These are phyloP conservation scores for Psilopsiagon aymara DNA, from an alignment of 2,113 vertebrate species.

Conservation along the genomic window DNA sequence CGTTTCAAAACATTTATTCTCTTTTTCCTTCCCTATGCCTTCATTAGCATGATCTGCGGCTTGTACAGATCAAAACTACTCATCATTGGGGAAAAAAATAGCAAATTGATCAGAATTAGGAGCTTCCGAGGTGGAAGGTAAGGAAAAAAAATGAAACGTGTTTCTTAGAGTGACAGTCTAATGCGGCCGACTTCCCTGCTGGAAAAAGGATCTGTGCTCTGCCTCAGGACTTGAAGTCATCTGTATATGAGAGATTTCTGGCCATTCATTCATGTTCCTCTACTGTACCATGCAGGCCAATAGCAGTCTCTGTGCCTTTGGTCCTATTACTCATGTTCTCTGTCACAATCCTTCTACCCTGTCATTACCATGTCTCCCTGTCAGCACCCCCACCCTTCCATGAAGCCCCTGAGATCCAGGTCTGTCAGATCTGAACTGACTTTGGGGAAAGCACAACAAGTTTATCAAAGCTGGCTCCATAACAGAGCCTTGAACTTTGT, in stretches of 20 bases:
- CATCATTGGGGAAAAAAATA: accelerated
- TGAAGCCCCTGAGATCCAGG: background rate
- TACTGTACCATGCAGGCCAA: background rate
- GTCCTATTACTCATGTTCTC: background rate
- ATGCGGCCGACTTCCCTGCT: background rate
- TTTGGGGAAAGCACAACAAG: background rate
- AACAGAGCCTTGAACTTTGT: background rate
- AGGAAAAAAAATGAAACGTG: accelerated
- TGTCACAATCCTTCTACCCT: background rate
- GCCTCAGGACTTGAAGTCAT: background rate
- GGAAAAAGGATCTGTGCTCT: background rate
- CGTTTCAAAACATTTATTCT: background rate
- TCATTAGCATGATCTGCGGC: background rate
- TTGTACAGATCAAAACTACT: background rate
- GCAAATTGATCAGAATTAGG: background rate
- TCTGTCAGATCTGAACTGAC: background rate
- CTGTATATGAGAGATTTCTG: background rate
- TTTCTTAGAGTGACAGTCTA: background rate
- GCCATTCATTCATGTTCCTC: accelerated
- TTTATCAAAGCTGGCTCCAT: background rate
- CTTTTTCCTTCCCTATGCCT: background rate
- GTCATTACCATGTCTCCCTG: background rate
- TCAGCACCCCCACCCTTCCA: background rate
- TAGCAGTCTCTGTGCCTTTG: background rate
- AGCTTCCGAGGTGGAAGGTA: background rate